A percentile compares a stretch with the other conserved stretches of the same genome.
Evolutionary conservation across 2,113 vertebrate species (phyloP).

Genomic region (Myocastor coypus): DNA sequence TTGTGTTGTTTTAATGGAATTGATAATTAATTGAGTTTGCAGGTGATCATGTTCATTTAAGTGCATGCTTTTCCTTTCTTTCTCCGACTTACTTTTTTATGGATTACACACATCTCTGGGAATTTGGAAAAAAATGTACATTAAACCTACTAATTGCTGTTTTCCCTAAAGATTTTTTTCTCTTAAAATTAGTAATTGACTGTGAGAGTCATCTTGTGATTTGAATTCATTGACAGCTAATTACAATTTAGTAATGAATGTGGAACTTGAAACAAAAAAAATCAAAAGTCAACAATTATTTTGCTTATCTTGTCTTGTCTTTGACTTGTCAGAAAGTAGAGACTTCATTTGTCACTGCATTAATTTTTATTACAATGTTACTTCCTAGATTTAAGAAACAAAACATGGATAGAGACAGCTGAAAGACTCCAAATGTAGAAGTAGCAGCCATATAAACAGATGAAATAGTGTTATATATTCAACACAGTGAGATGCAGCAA

Average conservation of each 20-base stretch:
- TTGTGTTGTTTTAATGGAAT: neutral
- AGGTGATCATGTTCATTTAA: neutral
- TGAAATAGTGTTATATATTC: neutral
- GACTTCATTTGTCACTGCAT: neutral
- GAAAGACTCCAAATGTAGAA: neutral
- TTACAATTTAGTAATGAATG: neutral
- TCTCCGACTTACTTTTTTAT: slow-evolving; percentile 32
- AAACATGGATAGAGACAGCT: neutral
- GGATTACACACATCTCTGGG: neutral
- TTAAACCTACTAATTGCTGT: slow-evolving; percentile 17
- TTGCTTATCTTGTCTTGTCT: neutral
- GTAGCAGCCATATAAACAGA: neutral
- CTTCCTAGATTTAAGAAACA: neutral
- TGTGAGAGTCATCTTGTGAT: neutral
- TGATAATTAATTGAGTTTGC: neutral
- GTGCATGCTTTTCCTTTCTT: neutral
- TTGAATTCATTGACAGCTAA: neutral
- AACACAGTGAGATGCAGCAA: neutral
- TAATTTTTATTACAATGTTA: neutral
- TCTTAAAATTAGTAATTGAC: slow-evolving; percentile 21
- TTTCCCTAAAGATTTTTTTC: neutral
- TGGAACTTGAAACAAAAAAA: slow-evolving; percentile 5
- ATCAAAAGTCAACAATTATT: neutral
- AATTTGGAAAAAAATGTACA: neutral
- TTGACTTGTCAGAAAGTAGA: neutral